Base-by-base conservation (phyloP, 2,797 vertebrate genomes). In the Craterocephalus amniculus region DNA sequence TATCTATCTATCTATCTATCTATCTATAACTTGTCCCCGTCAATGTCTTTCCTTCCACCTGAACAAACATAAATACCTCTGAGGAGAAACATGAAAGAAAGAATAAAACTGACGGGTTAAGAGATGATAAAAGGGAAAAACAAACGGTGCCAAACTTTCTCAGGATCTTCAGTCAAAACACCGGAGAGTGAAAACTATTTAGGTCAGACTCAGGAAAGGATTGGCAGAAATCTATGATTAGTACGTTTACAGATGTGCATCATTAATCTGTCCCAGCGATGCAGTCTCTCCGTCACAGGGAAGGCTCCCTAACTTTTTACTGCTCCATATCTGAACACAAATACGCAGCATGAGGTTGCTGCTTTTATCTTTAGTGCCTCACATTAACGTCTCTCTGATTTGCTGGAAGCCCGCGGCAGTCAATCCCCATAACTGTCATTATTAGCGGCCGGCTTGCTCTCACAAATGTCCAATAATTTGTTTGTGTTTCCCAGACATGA, bases 221-320 rank as follows among this genome's bases (percentile, higher is more conserved):
- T 16, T 40, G 38, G 13, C 38, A 16, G 38, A 40, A 40, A 16
- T 40, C 38, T 40, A 40, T 40, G 16, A 40, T 16, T 40, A 40
- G 13, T 6, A 40, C 7, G 38, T 40, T 40, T 14, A 48, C 20
- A 48, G 6, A 8, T 48, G 43, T 20, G 13, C 38, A 40, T 48
- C 2, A n/a, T 48, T 32, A 45, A 45, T 13, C 45, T 26, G 29
- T 20, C 36, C 13, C 34, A 22, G 35, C 29, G 40, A 6, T 48
- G 31, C 56, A 59, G 63, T 48, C 58, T 75, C 63, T 35, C 55
- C 55, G 36, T 61, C 55, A 67, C 63, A 59, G 54, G 57, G 69
- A 54, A 79, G 20, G 73, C 58, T 62, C 72, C 79, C 61, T 74
- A 67, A 72, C 67, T 38, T 74, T 85, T 82, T 72, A 85, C 26